These are phyloP conservation scores for Montipora cactus DNA, from an alignment of 64 coral and sea anemone species.

Conservation along the genomic window DNA sequence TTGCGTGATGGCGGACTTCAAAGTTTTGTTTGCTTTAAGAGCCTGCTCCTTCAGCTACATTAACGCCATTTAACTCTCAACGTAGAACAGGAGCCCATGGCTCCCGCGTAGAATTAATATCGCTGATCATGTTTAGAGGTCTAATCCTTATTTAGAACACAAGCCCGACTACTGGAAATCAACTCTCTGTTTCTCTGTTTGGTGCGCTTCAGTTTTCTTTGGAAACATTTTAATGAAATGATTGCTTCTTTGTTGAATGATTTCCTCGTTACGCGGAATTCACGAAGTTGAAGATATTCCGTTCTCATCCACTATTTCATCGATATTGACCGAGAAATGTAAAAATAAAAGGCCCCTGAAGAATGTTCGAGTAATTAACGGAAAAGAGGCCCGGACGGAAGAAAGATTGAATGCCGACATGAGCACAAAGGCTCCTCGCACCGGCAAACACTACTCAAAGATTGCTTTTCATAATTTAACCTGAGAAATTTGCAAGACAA, in stretches of 20 bases:
- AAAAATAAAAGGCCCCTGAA: slow-evolving; percentile 25
- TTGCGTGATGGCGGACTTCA: not conserved
- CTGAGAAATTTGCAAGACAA: slow-evolving; percentile 48
- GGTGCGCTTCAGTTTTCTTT: not conserved
- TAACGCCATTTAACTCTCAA: too few relatives aligned
- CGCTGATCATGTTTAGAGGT: not conserved
- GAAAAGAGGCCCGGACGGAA: slow-evolving; percentile 18
- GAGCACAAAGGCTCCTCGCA: not conserved
- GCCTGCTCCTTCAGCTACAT: too few relatives aligned
- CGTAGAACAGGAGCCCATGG: too few relatives aligned
- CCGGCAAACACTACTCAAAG: slow-evolving; percentile 21
- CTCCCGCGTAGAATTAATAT: not conserved
- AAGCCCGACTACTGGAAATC: not conserved
- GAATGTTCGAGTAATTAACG: slow-evolving; percentile 39
- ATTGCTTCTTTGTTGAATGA: not conserved
- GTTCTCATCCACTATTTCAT: not conserved
- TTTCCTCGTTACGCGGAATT: slow-evolving; percentile 4
- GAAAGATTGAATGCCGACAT: slow-evolving; percentile 55
- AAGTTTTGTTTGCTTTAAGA: not conserved
- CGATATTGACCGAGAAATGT: slow-evolving; percentile 1
- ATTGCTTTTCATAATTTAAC: slow-evolving; percentile 7
- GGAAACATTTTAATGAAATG: not conserved
- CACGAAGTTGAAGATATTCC: not conserved
- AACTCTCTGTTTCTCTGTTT: not conserved
- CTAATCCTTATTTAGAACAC: too few relatives aligned